These are phyloP conservation scores for Clivina fossor DNA, from an alignment of 2,888 invertebrate species.

Conservation along the genomic window DNA sequence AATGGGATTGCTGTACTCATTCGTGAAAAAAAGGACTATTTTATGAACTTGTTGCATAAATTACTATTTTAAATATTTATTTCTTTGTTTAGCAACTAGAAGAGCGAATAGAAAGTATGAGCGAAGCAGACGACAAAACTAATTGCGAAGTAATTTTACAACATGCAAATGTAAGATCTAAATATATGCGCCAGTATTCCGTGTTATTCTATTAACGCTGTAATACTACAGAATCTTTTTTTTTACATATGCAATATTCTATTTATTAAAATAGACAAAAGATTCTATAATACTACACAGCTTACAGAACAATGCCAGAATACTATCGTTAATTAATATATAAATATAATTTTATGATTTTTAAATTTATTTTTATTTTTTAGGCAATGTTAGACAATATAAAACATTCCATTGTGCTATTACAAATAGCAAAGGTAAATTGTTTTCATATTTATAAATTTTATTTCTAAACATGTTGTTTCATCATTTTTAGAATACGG, in stretches of 20 bases:
- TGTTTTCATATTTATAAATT: conserved; percentile 17
- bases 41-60: too few relatives aligned
- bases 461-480: conserved; percentile 20
- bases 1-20: too few relatives aligned
- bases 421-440: conserved; percentile 94
- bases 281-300: too few relatives aligned
- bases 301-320: too few relatives aligned
- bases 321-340: too few relatives aligned
- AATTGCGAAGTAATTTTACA: conserved; percentile 72
- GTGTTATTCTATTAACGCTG: too few relatives aligned
- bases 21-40: too few relatives aligned
- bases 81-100: conserved; percentile 64
- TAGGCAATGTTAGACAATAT: conserved; percentile 95
- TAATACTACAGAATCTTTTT: too few relatives aligned
- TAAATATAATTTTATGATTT: conserved; percentile 6
- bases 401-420: conserved; percentile 96
- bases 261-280: too few relatives aligned
- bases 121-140: conserved; percentile 64
- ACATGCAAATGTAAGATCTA: conserved; percentile 75
- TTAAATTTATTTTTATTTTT: conserved; percentile 48
- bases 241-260: too few relatives aligned
- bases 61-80: too few relatives aligned
- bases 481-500: conserved; percentile 74
- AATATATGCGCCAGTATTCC: too few relatives aligned
- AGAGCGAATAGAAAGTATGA: conserved; percentile 63